Conservation (phyloP, 1,140 invertebrate genomes). For the Bradynema listronoti region DNA sequence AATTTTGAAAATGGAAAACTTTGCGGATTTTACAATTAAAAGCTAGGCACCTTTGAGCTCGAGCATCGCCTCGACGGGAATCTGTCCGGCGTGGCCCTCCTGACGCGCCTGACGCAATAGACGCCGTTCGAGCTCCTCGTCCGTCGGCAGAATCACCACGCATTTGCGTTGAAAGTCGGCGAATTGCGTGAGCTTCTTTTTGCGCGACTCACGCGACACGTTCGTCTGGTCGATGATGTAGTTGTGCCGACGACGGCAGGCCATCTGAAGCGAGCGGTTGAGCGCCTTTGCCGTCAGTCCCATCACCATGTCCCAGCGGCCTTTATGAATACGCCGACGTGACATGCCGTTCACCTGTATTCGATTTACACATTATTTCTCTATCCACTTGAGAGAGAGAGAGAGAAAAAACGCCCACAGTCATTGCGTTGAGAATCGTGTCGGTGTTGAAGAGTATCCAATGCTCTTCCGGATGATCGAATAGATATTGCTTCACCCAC, state of each 20-base stretch:
- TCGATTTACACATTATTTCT: not conserved
- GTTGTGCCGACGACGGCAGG: slow-evolving; percentile 53
- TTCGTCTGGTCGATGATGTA: slow-evolving; percentile 57
- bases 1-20: too few relatives aligned
- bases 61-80: slow-evolving; percentile 49
- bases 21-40: too few relatives aligned
- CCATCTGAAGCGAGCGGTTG: slow-evolving; percentile 36
- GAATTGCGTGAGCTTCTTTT: slow-evolving; percentile 35
- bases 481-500: slow-evolving; percentile 53
- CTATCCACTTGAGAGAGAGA: not conserved
- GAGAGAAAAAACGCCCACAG: slow-evolving; percentile 15
- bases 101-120: slow-evolving; percentile 33
- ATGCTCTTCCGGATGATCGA: slow-evolving; percentile 51
- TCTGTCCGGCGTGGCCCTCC: slow-evolving; percentile 28
- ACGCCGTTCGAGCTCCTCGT: slow-evolving; percentile 36
- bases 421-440: slow-evolving; percentile 45
- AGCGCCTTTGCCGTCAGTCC: slow-evolving; percentile 53
- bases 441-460: slow-evolving; percentile 51
- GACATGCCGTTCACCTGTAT: slow-evolving; percentile 49
- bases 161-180: slow-evolving; percentile 44
- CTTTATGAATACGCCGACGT: slow-evolving; percentile 42
- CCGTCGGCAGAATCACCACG: slow-evolving; percentile 51
- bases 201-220: slow-evolving; percentile 40
- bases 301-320: slow-evolving; percentile 57
- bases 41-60: slow-evolving; percentile 45